Percentiles rank a stretch among this genome's conserved stretches.
Evolutionary conservation across 2,797 vertebrate genomes (phyloP).

Genomic region (Pangasius djambal): DNA sequence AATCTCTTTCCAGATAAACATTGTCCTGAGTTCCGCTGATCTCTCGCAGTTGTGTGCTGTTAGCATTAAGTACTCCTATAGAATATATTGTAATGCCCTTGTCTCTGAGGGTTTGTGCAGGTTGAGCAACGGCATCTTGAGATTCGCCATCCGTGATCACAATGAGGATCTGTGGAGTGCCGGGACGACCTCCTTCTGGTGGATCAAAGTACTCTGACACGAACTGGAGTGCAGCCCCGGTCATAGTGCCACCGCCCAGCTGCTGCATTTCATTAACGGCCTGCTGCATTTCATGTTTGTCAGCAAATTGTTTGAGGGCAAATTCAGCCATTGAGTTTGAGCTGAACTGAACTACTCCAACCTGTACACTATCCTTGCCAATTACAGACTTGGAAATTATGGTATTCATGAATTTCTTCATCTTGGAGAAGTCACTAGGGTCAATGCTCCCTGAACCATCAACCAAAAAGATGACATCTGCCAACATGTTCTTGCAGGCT

Average conservation of each 20-base stretch:
- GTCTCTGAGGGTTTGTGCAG: constrained; percentile 72
- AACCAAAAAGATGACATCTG: constrained; percentile 81
- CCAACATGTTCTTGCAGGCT: constrained; percentile 77
- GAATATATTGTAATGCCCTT: constrained; percentile 77
- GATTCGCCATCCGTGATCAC: constrained; percentile 83
- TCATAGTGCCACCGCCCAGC: constrained; percentile 66
- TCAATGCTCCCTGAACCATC: constrained; percentile 80
- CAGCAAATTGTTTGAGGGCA: constrained; percentile 66
- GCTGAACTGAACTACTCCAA: constrained; percentile 84
- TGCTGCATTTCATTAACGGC: constrained; percentile 65
- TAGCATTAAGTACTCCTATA: constrained; percentile 77
- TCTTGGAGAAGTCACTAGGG: constrained; percentile 66
- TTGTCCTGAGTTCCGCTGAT: constrained; percentile 73
- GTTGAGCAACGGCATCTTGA: constrained; percentile 72
- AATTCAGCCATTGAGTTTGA: constrained; percentile 65
- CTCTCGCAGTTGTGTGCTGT: constrained; percentile 75
- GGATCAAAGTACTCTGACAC: constrained; percentile 61
- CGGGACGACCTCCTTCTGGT: constrained; percentile 63
- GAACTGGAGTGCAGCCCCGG: constrained; percentile 72
- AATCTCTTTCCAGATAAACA: constrained; percentile 70
- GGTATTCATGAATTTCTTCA: constrained; percentile 76
- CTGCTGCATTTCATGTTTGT: constrained; percentile 53
- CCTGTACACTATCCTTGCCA: constrained; percentile 70
- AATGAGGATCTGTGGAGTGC: constrained; percentile 76
- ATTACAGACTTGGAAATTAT: constrained; percentile 73